These are phyloP conservation scores for Ochropleura leucogaster DNA, from an alignment of 2,888 invertebrate genomes.

Conservation along the genomic window DNA sequence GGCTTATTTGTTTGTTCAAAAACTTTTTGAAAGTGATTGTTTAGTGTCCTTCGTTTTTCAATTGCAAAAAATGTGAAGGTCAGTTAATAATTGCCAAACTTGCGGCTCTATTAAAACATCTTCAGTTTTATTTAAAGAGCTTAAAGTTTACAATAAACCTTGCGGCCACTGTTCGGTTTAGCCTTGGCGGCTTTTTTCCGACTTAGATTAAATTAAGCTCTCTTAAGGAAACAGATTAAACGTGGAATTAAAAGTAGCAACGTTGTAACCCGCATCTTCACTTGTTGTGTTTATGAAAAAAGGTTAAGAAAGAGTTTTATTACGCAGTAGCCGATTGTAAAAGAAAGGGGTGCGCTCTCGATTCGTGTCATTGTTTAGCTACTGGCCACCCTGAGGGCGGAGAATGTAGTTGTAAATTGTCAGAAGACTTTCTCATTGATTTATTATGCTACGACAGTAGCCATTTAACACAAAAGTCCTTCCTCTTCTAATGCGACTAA, in stretches of 20 bases:
- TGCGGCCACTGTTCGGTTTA: slow-evolving; percentile 19
- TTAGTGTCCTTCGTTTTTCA: slow-evolving; percentile 36
- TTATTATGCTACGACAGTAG: slow-evolving; percentile 76
- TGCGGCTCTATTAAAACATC: slow-evolving; percentile 17
- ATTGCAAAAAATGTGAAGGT: slow-evolving; percentile 48
- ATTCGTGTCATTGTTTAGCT: slow-evolving; percentile 71
- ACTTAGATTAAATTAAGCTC: slow-evolving; percentile 43
- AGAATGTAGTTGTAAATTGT: slow-evolving; percentile 74
- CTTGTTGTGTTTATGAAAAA: slow-evolving; percentile 59
- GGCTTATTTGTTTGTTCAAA: slow-evolving; percentile 52
- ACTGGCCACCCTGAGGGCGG: slow-evolving; percentile 77
- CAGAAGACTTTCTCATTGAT: slow-evolving; percentile 75
- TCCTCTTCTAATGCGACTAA: slow-evolving; percentile 53
- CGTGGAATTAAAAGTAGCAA: slow-evolving; percentile 38
- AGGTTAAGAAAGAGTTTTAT: slow-evolving; percentile 80
- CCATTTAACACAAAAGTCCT: slow-evolving; percentile 64
- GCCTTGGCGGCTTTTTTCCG: slow-evolving; percentile 15
- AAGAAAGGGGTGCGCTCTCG: slow-evolving; percentile 79
- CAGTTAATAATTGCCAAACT: slow-evolving; percentile 10
- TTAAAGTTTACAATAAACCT: not conserved
- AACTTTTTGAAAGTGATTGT: slow-evolving; percentile 51
- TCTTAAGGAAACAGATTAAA: slow-evolving; percentile 37
- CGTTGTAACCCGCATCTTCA: slow-evolving; percentile 57
- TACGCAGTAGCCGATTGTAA: slow-evolving; percentile 82
- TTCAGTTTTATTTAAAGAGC: slow-evolving; percentile 10